Conservation (phyloP, 2,797 vertebrate genomes). For the Adrianichthys oophorus region DNA sequence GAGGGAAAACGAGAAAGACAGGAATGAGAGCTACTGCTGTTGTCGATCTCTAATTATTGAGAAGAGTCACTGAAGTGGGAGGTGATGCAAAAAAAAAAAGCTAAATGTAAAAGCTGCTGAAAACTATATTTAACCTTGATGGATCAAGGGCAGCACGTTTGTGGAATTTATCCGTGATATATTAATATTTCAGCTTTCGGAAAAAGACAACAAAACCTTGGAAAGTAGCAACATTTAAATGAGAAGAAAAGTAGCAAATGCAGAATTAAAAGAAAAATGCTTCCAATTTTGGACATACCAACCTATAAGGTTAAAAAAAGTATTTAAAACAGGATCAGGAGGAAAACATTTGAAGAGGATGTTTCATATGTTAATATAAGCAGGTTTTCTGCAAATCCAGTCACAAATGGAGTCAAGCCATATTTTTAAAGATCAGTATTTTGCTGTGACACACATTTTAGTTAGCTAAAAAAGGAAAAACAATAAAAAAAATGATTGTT, state of each 20-base stretch:
- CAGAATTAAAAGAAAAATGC: background rate
- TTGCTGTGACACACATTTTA: too few species aligned
- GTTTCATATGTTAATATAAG: too few species aligned
- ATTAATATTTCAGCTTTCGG: conserved; percentile 41
- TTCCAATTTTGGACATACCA: too few species aligned
- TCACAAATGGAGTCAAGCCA: too few species aligned
- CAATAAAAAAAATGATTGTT: too few species aligned
- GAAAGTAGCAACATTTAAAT: conserved; percentile 10
- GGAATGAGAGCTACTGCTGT: conserved; percentile 36
- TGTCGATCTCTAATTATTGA: conserved; percentile 53
- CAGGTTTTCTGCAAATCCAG: too few species aligned
- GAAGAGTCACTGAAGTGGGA: conserved; percentile 20
- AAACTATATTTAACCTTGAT: conserved; percentile 30
- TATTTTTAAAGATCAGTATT: too few species aligned
- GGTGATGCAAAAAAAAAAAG: conserved; percentile 20
- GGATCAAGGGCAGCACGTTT: conserved; percentile 23
- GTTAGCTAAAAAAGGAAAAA: too few species aligned
- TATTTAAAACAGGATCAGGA: too few species aligned
- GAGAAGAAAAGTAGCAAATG: conserved; percentile 19
- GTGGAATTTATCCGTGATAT: conserved; percentile 26
- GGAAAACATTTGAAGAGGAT: too few species aligned
- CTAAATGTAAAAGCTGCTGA: conserved; percentile 25
- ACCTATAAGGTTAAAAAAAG: too few species aligned
- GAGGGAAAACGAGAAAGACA: conserved; percentile 40
- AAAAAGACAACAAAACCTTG: conserved; percentile 18